A percentile compares a stretch with the other conserved stretches of the same genome.
phyloP scores from a whole-genome alignment of 2,113 vertebrate genomes.

The Phalacrocorax pelagicus region DNA sequence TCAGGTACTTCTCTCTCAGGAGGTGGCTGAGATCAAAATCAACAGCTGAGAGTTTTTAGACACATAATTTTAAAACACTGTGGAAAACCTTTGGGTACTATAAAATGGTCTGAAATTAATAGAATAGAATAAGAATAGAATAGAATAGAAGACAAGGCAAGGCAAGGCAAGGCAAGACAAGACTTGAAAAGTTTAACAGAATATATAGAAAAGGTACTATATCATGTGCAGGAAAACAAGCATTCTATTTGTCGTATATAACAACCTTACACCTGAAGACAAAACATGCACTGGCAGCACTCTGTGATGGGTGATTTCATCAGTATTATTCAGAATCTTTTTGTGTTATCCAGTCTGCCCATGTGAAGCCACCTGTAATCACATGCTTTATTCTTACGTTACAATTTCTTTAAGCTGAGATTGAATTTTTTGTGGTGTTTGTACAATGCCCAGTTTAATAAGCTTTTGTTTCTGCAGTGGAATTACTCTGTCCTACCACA shows the following conservation, averaged over 20 bases:
- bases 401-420: background rate
- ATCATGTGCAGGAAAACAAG: background rate
- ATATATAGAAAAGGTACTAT: background rate
- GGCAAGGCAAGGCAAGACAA: background rate
- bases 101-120: background rate
- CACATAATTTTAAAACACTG: background rate
- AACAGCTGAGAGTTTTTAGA: background rate
- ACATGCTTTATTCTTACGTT: background rate
- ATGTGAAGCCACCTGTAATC: background rate
- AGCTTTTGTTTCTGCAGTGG: background rate
- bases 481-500: background rate
- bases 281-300: background rate
- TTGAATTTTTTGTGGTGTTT: background rate
- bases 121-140: background rate
- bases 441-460: background rate
- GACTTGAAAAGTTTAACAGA: background rate
- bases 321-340: background rate
- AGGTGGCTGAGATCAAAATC: background rate
- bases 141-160: background rate
- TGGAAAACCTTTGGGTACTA: background rate
- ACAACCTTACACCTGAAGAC: background rate
- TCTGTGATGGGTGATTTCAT: background rate
- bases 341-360: background rate
- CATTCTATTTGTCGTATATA: background rate
- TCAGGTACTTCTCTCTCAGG: background rate